Base-by-base conservation (phyloP, 2,113 vertebrate species). In the Trachemys scripta region DNA sequence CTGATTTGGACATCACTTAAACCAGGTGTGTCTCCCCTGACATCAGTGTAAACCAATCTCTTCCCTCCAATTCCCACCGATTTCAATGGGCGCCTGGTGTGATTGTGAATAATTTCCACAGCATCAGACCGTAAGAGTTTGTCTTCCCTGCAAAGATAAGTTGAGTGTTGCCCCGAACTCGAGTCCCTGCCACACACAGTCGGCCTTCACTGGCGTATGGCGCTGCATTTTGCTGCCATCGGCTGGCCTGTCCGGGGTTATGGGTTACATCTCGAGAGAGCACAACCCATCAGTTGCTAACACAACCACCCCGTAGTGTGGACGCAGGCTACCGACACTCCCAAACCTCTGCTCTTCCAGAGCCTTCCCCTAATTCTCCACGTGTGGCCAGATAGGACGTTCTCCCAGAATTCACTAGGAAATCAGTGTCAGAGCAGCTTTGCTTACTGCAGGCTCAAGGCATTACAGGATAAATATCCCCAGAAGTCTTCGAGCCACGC, bases 321-420 rank as follows among this genome's bases (percentile, higher is more conserved):
- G 69, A 72, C 20, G 10, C n/a, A 62, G 12, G 29, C 29, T 35
- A 31, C 59, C 2, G 59, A 6, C 59, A 62, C 59, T 62, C 59
- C 12, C 57, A 10, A 7, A 1, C 29, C 51, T 27, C 35, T 0
- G 42, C 65, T 76, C 78, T 51, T 90, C 50, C 62, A 0, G 0
- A 2, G 22, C 76, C 59, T n/a, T 54, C 53, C 29, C 2, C 0
- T 24, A 42, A 20, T 19, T 47, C 38, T 76, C 49, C 9, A 3
- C 4, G 6, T 35, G 84, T 56, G 82, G 29, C 85, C 76, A 47
- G 5, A 31, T 4, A 57, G 35, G 7, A 42, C 6, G 72, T 25
- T 25, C 10, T 45, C 72, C 19, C 72, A 69, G 62, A 69, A 69
- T 69, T 35, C 62, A 8, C 35, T 69, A 16, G 16, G 62, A 69